Conservation (phyloP, 2,797 vertebrate species). For the Rhodeus uyekii region DNA sequence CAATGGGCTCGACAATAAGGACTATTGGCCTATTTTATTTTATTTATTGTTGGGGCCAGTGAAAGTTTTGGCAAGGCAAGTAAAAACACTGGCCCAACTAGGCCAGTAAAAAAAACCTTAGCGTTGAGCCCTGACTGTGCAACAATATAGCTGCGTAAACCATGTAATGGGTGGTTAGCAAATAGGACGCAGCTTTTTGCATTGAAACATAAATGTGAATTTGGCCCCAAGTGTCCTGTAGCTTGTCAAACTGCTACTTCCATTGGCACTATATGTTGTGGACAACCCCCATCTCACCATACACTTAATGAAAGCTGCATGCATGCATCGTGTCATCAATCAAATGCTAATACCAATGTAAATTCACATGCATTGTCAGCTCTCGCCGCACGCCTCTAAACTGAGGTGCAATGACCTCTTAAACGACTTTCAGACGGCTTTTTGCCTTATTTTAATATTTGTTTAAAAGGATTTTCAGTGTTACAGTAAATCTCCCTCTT, state of each 20-base stretch:
- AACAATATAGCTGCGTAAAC: not conserved
- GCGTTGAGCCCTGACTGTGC: too few relatives aligned
- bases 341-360: constrained; percentile 71
- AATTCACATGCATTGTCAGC: constrained; percentile 69
- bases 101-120: too few relatives aligned
- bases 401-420: constrained; percentile 64
- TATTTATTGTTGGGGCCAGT: too few relatives aligned
- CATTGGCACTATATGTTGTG: not conserved
- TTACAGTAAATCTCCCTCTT: constrained; percentile 73
- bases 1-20: too few relatives aligned
- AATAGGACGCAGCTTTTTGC: not conserved
- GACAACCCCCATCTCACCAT: constrained; percentile 57
- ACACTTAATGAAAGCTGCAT: constrained; percentile 54
- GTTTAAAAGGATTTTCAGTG: constrained; percentile 76
- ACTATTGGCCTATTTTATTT: too few relatives aligned
- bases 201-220: not conserved
- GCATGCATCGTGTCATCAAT: constrained; percentile 66
- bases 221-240: not conserved
- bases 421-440: constrained; percentile 68
- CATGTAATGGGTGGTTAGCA: not conserved
- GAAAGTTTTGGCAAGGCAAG: too few relatives aligned
- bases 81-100: too few relatives aligned
- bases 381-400: constrained; percentile 52
- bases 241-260: not conserved
- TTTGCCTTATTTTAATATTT: constrained; percentile 81